Base-by-base conservation (phyloP, 92 coral and sea anemone species). In the Epizoanthus scotinus region DNA sequence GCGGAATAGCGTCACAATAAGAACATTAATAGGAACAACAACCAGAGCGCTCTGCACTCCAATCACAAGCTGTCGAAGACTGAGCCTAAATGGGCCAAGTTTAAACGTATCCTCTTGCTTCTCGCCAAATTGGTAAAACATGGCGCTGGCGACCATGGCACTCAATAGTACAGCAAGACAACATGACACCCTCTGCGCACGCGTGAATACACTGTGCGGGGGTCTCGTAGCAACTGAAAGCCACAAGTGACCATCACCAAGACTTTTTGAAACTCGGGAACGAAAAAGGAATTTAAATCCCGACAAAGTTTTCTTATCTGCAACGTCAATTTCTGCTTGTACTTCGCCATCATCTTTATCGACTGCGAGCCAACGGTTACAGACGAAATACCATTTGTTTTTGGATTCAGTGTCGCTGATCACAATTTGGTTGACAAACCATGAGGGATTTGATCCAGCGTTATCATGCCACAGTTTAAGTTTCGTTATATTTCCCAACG, bases 91-190 rank as follows among this genome's bases (percentile, higher is more conserved):
- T 12, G 94, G 91, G 27, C 98, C 98, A 81, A 93, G 66, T 62
- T 91, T 86, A 67, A 86, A 61, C 8, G 91, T 73, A 55, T 89
- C 88, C 58, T 81, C 89, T 14, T 83, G 79, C 62, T 94, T 85
- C 55, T 87, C 87, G 5, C 97, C 95, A 74, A 92, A 92, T 81
- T 95, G 95, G 62, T 90, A 95, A 71, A 95, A 95, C 98, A 95
- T 95, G 7, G 98, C 98, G 52, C 94, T 93, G 0, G 98, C 95
- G 25, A 95, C 88, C 98, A 95, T 95, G 7, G 98, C 97, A 18
- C 89, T 86, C 84, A 90, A 63, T 20, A 95, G 82, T 10, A 95
- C 90, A 22, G 94, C 89, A 25, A 95, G 53, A 57, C 98, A 95
- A 65, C 98, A 95, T 0, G 98, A 93, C 1, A 90, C 83, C 63